Conservation (phyloP, 2,113 vertebrate genomes). For the Myocastor coypus region DNA sequence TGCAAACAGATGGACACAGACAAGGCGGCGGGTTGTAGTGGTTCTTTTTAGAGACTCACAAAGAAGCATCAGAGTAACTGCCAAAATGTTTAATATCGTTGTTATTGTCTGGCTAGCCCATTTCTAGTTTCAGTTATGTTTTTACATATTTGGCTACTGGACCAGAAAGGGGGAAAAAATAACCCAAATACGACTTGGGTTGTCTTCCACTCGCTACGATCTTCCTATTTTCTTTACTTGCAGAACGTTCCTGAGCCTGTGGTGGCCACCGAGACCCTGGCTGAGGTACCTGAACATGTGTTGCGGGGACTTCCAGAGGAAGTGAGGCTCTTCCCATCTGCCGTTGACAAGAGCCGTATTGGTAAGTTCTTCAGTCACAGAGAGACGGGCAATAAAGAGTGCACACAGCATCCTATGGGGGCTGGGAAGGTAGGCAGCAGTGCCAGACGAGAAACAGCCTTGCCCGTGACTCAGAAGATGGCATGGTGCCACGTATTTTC, state of each 20-base stretch:
- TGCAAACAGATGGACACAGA: background rate
- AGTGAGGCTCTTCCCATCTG: slow-evolving; percentile 88
- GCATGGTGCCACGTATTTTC: background rate
- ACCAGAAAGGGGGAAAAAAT: background rate
- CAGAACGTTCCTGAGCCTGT: slow-evolving; percentile 83
- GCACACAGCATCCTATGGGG: background rate
- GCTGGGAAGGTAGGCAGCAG: background rate
- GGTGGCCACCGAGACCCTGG: slow-evolving; percentile 86
- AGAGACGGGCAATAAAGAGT: background rate
- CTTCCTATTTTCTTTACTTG: slow-evolving; percentile 72
- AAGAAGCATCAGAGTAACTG: background rate
- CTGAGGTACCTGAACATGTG: slow-evolving; percentile 88
- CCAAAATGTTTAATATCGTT: background rate
- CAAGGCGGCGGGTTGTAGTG: background rate
- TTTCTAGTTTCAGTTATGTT: slow-evolving; percentile 50
- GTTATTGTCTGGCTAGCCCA: background rate
- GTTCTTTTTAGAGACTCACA: slow-evolving; percentile 43
- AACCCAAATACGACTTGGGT: background rate
- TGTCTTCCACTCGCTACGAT: background rate
- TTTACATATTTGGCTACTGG: background rate
- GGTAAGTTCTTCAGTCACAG: slow-evolving; percentile 81
- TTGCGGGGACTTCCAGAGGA: slow-evolving; percentile 90
- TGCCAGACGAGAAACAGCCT: background rate
- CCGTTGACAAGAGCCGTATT: slow-evolving; percentile 89
- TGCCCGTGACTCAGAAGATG: background rate